These are phyloP conservation scores for cat (Felis catus) DNA, from an alignment of 2,113 vertebrate genomes.

Conservation along the genomic window DNA sequence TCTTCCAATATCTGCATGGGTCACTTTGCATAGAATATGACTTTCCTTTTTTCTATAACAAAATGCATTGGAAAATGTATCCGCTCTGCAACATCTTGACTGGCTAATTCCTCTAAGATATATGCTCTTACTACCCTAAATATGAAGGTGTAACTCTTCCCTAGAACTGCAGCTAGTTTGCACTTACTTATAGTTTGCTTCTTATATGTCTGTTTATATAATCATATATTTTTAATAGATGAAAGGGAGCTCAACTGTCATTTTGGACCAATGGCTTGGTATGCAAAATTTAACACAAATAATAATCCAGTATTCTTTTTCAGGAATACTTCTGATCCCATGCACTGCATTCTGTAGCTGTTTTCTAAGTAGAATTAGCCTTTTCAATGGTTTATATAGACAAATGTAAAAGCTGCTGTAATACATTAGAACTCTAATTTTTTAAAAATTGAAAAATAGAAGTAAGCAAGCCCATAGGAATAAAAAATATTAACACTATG, in stretches of 20 bases:
- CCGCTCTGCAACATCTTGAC: neutral
- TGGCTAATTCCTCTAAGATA: neutral
- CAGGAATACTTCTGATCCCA: neutral
- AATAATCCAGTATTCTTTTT: neutral
- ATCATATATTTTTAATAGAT: neutral
- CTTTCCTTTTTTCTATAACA: neutral
- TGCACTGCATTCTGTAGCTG: neutral
- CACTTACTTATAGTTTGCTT: neutral
- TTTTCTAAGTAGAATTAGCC: neutral
- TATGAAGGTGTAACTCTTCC: neutral
- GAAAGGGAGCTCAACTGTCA: neutral
- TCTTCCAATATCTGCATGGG: neutral
- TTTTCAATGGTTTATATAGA: neutral
- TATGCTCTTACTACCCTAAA: constrained; percentile 24
- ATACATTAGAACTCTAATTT: neutral
- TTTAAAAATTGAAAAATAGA: neutral
- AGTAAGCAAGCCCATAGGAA: neutral
- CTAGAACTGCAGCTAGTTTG: neutral
- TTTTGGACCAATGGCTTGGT: neutral
- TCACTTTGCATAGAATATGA: neutral
- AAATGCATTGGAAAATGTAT: constrained; percentile 10
- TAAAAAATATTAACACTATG: constrained; percentile 18
- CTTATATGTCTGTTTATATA: neutral
- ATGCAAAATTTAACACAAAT: neutral
- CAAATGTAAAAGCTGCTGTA: neutral